Conservation (phyloP, 2,113 vertebrate genomes). For the Psittacula cyanocephala region DNA sequence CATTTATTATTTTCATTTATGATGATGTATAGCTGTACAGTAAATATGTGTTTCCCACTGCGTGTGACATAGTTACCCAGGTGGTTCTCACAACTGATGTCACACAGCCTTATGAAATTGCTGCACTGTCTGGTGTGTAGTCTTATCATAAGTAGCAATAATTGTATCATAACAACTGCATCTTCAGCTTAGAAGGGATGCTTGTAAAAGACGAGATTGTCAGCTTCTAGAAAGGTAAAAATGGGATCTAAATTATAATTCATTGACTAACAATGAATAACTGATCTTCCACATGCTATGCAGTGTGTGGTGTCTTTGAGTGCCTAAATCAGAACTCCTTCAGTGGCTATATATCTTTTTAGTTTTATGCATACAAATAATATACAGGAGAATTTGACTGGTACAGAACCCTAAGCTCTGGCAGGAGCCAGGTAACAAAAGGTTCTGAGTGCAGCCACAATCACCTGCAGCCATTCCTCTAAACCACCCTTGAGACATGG, state of each 20-base stretch:
- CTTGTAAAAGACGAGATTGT: not conserved
- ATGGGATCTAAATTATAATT: not conserved
- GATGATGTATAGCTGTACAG: not conserved
- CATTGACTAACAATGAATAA: not conserved
- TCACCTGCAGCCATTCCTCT: not conserved
- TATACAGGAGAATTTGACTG: not conserved
- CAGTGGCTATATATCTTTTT: not conserved
- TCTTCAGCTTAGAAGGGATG: not conserved
- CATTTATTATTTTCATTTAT: accelerated
- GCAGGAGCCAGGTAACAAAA: not conserved
- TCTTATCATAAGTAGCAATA: not conserved
- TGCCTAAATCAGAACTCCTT: not conserved
- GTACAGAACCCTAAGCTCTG: not conserved
- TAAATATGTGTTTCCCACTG: accelerated
- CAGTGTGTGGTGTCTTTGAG: not conserved
- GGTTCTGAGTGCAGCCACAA: accelerated
- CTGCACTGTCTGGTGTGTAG: accelerated
- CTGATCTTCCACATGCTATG: not conserved
- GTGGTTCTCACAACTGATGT: not conserved
- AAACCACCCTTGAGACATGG: not conserved
- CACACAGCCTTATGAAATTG: not conserved
- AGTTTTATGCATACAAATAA: not conserved
- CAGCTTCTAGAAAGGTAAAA: not conserved
- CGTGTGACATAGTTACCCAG: not conserved
- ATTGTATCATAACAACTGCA: not conserved